Evolutionary conservation across 2,888 invertebrate genomes (phyloP), one percentile per base, ranked within the genome.

Genomic region (Cataglyphis livida): DNA sequence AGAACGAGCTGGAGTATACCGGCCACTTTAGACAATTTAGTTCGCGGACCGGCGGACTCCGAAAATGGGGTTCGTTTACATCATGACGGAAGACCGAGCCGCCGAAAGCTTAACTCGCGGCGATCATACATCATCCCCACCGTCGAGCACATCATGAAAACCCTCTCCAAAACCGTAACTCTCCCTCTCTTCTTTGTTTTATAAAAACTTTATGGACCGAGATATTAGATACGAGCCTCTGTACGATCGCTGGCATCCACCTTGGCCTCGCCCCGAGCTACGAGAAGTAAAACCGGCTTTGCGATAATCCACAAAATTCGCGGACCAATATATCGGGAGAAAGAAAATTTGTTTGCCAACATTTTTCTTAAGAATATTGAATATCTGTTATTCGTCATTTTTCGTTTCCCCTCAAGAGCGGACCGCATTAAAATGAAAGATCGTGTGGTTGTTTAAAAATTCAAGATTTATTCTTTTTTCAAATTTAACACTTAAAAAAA

Each of bases 71-170:
- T 86, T 86, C 79, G 83, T 86, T 82, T 83, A 83, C 82, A 74
- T 90, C 83, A 82, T 62, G 73, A 51, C 21, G 82, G 81, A 73
- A 87, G 84, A 41, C 48, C 81, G 85, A 81, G 71, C 81, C 88
- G 88, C 85, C 87, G 90, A 90, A 90, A 91, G 91, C 91, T 91
- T 89, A 89, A 91, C 90, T 92, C 89, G 89, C 82, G 65, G 85
- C 87, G 85, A 88, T 91, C 91, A 85, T 92, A 92, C 89, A 91
- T 92, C 91, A 92, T 91, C 84, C 74, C 84, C 44, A 75, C 85
- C 38, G 83, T 79, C 82, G 12, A 6, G 48, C 48, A 4, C 15
- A 7, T 21, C 87, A 66, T 86, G 73, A 79, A 83, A 57, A 44
- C 78, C 76, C 84, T 85, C 81, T 62, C 74, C 70, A 66, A 83